Evolutionary conservation across 2,797 vertebrate species (phyloP).

Genomic region (Tolypeutes matacus): DNA sequence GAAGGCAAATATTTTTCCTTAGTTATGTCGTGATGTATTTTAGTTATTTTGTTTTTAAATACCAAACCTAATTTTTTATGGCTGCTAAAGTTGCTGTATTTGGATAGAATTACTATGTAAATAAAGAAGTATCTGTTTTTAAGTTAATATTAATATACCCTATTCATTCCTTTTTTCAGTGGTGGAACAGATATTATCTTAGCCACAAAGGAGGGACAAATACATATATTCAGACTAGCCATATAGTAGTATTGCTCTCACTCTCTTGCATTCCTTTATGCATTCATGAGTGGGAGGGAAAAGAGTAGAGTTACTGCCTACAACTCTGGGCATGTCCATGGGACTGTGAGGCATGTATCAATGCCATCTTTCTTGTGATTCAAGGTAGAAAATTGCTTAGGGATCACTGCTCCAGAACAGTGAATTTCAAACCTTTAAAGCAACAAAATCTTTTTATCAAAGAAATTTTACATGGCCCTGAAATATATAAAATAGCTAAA

Average conservation of each 20-base stretch:
- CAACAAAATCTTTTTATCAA: background rate
- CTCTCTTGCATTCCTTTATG: background rate
- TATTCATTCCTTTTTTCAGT: background rate
- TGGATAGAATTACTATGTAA: slow-evolving; percentile 26
- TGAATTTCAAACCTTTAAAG: background rate
- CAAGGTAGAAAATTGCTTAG: background rate
- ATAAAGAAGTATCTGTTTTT: background rate
- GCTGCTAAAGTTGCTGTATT: background rate
- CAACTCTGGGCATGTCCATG: background rate
- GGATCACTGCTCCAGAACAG: background rate
- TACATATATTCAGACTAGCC: background rate
- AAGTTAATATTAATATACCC: background rate
- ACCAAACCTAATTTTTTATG: slow-evolving; percentile 1
- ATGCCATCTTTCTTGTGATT: background rate
- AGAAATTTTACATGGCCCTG: background rate
- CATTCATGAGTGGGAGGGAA: background rate
- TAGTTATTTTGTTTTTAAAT: background rate
- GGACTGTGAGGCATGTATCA: background rate
- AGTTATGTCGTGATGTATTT: background rate
- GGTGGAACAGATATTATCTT: background rate
- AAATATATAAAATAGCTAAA: background rate
- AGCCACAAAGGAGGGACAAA: background rate
- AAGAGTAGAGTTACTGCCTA: background rate
- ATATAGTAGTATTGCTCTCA: background rate
- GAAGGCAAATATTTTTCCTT: background rate